Conservation (phyloP, 2,888 invertebrate genomes). For the Conistra vaccinii region DNA sequence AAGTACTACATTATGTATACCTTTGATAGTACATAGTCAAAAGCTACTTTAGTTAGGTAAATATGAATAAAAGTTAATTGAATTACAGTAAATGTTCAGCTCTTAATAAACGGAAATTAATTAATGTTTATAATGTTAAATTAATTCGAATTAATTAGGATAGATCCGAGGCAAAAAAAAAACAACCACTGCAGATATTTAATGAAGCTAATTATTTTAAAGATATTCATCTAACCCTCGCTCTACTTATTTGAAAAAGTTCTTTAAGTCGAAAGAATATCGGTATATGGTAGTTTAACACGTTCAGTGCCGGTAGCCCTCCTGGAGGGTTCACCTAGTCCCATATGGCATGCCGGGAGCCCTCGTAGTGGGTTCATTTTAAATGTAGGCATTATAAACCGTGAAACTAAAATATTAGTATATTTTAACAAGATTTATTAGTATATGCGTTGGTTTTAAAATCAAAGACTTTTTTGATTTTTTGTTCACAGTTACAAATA, state of each 20-base stretch:
- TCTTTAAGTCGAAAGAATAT: background rate
- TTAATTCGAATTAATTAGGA: background rate
- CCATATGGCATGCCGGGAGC: no score
- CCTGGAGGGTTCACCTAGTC: no score
- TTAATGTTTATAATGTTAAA: background rate
- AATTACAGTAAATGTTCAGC: background rate
- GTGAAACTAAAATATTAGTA: no score
- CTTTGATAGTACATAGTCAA: conserved; percentile 2
- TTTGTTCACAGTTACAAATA: no score
- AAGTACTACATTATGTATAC: conserved; percentile 29
- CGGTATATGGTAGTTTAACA: no score
- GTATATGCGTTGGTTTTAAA: no score
- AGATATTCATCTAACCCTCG: background rate
- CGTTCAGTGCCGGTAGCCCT: no score
- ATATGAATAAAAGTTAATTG: background rate
- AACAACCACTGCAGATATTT: background rate
- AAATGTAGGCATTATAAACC: no score
- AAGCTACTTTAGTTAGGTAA: background rate
- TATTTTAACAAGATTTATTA: no score
- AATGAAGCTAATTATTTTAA: background rate
- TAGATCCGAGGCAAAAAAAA: background rate
- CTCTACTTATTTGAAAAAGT: background rate
- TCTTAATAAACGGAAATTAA: background rate
- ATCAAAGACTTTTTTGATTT: no score
- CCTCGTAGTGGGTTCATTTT: no score